phyloP scores from a whole-genome alignment of 2,888 invertebrate genomes.

The Ommatoiulus sabulosus region DNA sequence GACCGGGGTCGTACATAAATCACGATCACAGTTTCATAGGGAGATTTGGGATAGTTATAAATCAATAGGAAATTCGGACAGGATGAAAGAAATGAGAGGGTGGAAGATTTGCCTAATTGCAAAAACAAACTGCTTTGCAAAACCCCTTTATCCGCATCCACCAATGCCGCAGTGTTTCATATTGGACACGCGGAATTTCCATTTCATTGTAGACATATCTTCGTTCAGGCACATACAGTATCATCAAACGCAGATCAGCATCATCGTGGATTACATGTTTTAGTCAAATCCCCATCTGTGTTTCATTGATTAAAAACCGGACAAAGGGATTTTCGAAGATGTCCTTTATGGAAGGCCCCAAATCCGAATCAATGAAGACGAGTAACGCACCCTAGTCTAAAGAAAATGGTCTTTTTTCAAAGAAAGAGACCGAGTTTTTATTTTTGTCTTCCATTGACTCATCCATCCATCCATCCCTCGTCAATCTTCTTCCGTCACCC shows the following conservation, averaged over 20 bases:
- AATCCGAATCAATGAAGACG: not conserved
- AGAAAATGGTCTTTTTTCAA: constrained; percentile 10
- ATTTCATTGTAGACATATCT: no score
- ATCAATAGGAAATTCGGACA: not conserved
- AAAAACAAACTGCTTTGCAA: not conserved
- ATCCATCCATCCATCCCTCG: constrained; percentile 48
- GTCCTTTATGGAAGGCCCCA: not conserved
- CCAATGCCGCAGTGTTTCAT: no score
- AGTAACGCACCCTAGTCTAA: not conserved
- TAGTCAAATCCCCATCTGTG: no score
- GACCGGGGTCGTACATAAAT: not conserved
- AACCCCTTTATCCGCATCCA: no score
- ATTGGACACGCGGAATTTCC: no score
- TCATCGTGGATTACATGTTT: no score
- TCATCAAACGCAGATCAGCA: no score
- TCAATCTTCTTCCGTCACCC: constrained; percentile 48
- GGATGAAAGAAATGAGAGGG: not conserved
- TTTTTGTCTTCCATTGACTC: constrained; percentile 42
- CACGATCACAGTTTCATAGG: not conserved
- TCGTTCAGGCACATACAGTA: no score
- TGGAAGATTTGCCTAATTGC: not conserved
- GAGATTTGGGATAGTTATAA: not conserved
- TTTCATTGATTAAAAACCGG: not conserved
- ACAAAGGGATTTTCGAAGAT: not conserved
- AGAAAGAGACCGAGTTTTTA: not conserved